Percentiles rank a stretch among this genome's conserved stretches.
These are phyloP conservation scores for Coregonus suidteri DNA, from an alignment of 2,797 vertebrate genomes.

Conservation along the genomic window DNA sequence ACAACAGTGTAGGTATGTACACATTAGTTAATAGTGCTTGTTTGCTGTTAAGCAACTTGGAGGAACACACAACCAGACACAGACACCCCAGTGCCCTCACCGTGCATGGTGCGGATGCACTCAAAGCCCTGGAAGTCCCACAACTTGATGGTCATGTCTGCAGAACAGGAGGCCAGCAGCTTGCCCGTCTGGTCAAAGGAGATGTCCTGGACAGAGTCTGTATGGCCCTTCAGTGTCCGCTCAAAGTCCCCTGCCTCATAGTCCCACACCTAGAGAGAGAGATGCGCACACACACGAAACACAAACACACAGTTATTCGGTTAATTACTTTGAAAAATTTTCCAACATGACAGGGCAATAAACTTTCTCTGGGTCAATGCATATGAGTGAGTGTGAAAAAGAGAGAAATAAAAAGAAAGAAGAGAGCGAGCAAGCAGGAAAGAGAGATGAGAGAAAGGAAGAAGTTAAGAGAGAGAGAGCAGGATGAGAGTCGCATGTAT, in stretches of 20 bases:
- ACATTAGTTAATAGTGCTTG: no score
- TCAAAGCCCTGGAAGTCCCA: constrained; percentile 99
- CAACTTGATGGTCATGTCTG: constrained; percentile 99
- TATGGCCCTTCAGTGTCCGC: constrained; percentile 97
- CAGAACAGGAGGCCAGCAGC: constrained; percentile 97
- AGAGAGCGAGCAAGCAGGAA: not conserved
- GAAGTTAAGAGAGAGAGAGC: no score
- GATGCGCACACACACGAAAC: not conserved
- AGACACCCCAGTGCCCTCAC: constrained; percentile 70
- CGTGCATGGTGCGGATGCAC: constrained; percentile 99
- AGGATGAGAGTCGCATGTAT: constrained; percentile 29
- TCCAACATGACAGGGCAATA: not conserved
- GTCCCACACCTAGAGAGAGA: constrained; percentile 91
- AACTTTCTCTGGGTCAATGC: not conserved
- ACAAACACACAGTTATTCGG: no score
- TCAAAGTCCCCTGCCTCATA: constrained; percentile 99
- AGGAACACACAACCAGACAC: no score
- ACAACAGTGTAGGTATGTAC: no score
- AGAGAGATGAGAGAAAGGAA: not conserved
- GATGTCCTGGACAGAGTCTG: constrained; percentile 99
- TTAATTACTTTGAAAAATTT: not conserved
- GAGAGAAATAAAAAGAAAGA: not conserved
- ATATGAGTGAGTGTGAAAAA: not conserved
- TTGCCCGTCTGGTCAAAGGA: constrained; percentile 98
- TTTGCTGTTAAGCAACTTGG: no score